Evolutionary conservation across 2,797 vertebrate genomes (phyloP).

Genomic region (Pseudomugil tenellus): DNA sequence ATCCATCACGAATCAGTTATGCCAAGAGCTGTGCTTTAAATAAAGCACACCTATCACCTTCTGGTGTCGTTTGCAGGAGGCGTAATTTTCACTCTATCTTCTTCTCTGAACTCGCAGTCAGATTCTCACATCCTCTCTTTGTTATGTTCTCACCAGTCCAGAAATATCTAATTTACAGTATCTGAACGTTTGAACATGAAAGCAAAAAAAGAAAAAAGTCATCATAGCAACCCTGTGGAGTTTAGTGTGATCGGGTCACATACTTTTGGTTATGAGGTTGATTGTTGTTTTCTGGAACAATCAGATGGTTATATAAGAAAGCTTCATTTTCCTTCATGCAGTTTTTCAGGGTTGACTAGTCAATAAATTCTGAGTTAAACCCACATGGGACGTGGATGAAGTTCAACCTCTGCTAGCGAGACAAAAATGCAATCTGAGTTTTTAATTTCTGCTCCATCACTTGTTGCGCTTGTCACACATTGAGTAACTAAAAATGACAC

Average conservation of each 20-base stretch:
- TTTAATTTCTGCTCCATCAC: slow-evolving; percentile 19
- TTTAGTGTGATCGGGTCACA: slow-evolving; percentile 59
- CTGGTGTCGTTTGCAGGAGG: slow-evolving; percentile 37
- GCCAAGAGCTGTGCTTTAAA: slow-evolving; percentile 34
- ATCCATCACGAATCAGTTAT: slow-evolving; percentile 52
- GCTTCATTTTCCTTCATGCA: slow-evolving; percentile 44
- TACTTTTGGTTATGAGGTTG: slow-evolving; percentile 63
- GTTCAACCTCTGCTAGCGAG: slow-evolving; percentile 20
- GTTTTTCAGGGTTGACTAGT: slow-evolving; percentile 32
- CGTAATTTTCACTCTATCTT: slow-evolving; percentile 30
- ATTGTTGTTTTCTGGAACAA: slow-evolving; percentile 61
- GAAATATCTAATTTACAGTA: slow-evolving; percentile 26
- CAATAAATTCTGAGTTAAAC: slow-evolving; percentile 28
- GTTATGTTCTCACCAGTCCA: slow-evolving; percentile 19
- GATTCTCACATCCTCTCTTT: slow-evolving; percentile 21
- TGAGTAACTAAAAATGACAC: background rate
- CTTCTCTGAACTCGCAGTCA: slow-evolving; percentile 19
- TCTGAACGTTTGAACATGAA: slow-evolving; percentile 33
- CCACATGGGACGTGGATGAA: background rate
- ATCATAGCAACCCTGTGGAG: slow-evolving; percentile 40
- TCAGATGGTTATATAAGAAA: slow-evolving; percentile 65
- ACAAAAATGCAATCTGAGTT: slow-evolving; percentile 7
- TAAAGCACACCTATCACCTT: slow-evolving; percentile 40
- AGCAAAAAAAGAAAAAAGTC: slow-evolving; percentile 34
- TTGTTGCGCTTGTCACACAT: slow-evolving; percentile 9